Percentiles rank a stretch among this genome's conserved stretches.
Evolutionary conservation across 2,797 vertebrate species (phyloP).

Genomic region (Babyrousa celebensis): DNA sequence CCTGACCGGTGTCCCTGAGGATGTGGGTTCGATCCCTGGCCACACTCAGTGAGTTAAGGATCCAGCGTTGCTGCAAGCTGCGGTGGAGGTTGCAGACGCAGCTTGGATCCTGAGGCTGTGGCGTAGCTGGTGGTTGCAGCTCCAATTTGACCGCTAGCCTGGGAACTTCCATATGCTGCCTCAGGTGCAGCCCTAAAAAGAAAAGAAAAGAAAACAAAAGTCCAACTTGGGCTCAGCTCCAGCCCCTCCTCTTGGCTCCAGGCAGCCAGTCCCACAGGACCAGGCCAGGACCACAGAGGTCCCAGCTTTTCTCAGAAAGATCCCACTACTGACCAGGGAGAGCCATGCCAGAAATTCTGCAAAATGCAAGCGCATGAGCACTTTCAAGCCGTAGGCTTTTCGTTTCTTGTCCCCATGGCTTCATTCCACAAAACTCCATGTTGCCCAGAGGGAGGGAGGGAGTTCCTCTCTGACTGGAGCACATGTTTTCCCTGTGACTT

Average conservation of each 20-base stretch:
- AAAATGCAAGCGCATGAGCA: slow-evolving; percentile 15
- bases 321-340: neutral
- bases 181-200: too few species aligned
- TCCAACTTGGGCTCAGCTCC: slow-evolving; percentile 26
- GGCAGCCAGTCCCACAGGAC: slow-evolving; percentile 25
- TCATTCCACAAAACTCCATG: neutral
- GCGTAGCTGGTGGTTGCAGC: too few species aligned
- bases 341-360: slow-evolving; percentile 56
- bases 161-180: too few species aligned
- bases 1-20: too few species aligned
- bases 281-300: slow-evolving; percentile 48
- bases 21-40: too few species aligned
- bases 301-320: slow-evolving; percentile 73
- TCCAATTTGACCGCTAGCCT: too few species aligned
- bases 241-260: neutral
- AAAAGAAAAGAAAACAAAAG: too few species aligned
- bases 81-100: too few species aligned
- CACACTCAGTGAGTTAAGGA: too few species aligned
- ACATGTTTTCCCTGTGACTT: neutral
- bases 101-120: too few species aligned
- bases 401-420: neutral
- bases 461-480: slow-evolving; percentile 14
- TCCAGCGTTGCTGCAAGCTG: too few species aligned
- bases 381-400: neutral
- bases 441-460: neutral